Conservation (phyloP, 2,797 vertebrate genomes). For the Arrhamphus sclerolepis region DNA sequence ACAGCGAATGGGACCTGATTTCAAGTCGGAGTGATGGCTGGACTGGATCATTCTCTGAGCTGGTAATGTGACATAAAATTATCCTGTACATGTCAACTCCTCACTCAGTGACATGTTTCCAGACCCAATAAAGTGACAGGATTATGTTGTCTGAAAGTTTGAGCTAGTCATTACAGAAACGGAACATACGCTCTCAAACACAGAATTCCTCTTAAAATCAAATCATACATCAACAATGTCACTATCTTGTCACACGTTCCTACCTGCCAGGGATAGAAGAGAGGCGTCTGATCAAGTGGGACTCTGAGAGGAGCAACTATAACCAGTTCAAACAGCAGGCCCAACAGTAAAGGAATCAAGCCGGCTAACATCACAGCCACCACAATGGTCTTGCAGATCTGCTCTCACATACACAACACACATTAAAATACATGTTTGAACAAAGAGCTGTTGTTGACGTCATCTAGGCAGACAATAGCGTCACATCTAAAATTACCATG, state of each 20-base stretch:
- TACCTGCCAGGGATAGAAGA: constrained; percentile 99
- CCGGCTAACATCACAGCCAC: constrained; percentile 91
- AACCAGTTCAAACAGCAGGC: constrained; percentile 93
- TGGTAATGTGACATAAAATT: too few relatives aligned
- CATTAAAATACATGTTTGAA: constrained; percentile 1
- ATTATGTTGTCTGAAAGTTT: too few relatives aligned
- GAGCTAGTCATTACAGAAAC: too few relatives aligned
- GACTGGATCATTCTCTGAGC: too few relatives aligned
- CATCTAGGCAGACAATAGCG: neutral
- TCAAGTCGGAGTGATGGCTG: too few relatives aligned
- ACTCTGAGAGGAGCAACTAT: constrained; percentile 94
- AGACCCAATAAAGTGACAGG: too few relatives aligned
- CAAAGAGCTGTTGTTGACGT: neutral
- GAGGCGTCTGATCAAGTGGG: constrained; percentile 94
- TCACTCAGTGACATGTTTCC: too few relatives aligned
- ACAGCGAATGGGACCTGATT: too few relatives aligned
- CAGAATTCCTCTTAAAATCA: too few relatives aligned
- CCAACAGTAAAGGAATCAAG: constrained; percentile 91
- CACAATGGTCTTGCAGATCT: constrained; percentile 94
- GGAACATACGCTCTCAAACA: too few relatives aligned
- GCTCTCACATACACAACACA: constrained; percentile 7
- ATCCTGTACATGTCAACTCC: too few relatives aligned
- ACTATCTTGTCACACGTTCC: neutral
- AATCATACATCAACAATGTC: neutral
- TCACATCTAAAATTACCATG: constrained; percentile 80